A percentile compares a stretch with the other conserved stretches of the same genome.
Conservation (phyloP, 2,113 vertebrate species). For the Eulacestoma nigropectus region DNA sequence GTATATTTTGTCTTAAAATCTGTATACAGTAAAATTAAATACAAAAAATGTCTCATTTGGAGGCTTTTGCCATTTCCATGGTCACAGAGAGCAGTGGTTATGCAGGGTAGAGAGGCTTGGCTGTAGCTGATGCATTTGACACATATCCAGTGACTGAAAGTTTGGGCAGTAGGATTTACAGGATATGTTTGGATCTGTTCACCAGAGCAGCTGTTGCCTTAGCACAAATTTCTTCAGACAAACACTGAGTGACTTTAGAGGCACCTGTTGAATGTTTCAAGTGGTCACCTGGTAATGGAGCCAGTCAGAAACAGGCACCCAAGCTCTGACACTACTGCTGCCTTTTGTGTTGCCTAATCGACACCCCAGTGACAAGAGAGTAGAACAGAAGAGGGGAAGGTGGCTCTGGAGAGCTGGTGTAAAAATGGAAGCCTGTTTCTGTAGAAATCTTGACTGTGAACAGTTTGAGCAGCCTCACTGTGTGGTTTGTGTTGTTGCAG, state of each 20-base stretch:
- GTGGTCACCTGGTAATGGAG: neutral
- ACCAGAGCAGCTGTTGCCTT: neutral
- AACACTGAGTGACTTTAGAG: neutral
- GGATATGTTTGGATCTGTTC: neutral
- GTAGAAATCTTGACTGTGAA: neutral
- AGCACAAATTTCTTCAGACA: neutral
- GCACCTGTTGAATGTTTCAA: neutral
- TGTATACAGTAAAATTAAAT: neutral
- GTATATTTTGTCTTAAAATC: neutral
- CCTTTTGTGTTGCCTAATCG: neutral
- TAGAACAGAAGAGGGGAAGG: neutral
- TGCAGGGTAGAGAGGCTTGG: neutral
- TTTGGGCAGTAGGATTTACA: neutral
- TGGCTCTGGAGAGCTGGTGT: neutral
- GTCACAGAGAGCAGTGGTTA: neutral
- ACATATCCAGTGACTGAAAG: neutral
- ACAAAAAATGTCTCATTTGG: neutral
- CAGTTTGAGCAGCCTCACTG: neutral
- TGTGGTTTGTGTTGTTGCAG: constrained; percentile 40
- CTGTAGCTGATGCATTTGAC: neutral
- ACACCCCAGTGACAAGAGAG: neutral
- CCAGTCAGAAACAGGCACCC: neutral
- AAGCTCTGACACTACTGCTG: neutral
- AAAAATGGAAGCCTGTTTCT: neutral
- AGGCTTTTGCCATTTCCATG: neutral